Conservation (phyloP, 2,888 invertebrate genomes). For the Spisula subtruncata region DNA sequence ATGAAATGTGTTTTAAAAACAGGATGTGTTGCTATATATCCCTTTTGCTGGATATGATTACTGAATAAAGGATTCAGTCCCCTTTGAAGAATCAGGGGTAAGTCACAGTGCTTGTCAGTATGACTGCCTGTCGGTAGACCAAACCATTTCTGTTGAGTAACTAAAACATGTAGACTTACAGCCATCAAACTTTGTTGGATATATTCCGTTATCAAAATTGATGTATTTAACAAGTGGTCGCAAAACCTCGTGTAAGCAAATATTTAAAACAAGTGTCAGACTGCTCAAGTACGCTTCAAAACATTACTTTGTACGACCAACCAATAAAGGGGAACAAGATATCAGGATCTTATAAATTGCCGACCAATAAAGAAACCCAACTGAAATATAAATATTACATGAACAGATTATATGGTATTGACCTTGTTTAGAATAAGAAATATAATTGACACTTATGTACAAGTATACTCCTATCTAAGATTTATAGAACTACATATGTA, state of each 20-base stretch:
- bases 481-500: not conserved
- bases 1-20: too few relatives aligned
- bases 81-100: not conserved
- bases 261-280: not conserved
- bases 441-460: not conserved
- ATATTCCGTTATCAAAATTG: not conserved
- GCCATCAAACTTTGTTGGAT: too few relatives aligned
- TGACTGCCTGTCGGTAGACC: not conserved
- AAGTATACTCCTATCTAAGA: not conserved
- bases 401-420: constrained; percentile 33
- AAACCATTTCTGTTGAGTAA: too few relatives aligned
- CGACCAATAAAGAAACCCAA: constrained; percentile 18
- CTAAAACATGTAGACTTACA: too few relatives aligned
- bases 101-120: not conserved
- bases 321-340: not conserved
- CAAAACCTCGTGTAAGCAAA: not conserved
- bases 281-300: not conserved
- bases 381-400: constrained; percentile 36
- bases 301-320: not conserved
- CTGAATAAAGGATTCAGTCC: not conserved
- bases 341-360: constrained; percentile 5
- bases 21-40: too few relatives aligned
- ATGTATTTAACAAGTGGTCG: not conserved
- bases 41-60: not conserved
- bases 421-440: not conserved